Base-by-base conservation (phyloP, 2,113 vertebrate genomes). In the Sinocyclocheilus rhinocerous region DNA sequence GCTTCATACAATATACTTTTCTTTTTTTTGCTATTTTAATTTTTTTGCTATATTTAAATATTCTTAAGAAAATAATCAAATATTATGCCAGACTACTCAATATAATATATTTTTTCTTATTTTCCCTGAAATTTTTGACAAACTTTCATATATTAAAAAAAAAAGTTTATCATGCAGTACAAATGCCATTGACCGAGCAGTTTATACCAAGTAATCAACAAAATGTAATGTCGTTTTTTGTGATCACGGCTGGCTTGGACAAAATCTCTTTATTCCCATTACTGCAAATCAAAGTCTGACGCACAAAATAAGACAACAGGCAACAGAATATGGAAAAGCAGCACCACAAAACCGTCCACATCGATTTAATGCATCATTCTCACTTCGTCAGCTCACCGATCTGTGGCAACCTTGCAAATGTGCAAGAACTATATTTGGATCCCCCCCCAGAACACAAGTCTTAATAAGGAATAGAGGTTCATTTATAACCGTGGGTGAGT, bases 381-480 rank as follows among this genome's bases (percentile, higher is more conserved):
- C 81, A 29, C 20, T 67, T 84, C 22, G 50, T 52, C 65, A 65
- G 67, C 42, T 63, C n/a, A 80, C 39, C 70, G 72, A 75, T 82
- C 78, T 50, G 36, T 77, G 86, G 18, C 76, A 86, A 57, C 69
- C 80, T 85, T 79, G 57, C 85, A 61, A 65, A 73, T 55, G 75
- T 76, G 67, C 81, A 33, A 63, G 55, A 78, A 50, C 63, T 87
- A 65, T 83, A 84, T 87, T 84, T 84, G 72, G 75, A 77, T 84
- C 50, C 67, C 69, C 42, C 65, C 13, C 22, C 77, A 82, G 87
- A 80, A 87, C 84, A 81, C 67, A 61, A 63, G 79, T 69, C 69
- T 88, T 78, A 88, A 87, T 89, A 87, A 89, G 81, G 45, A 84
- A 75, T 59, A 78, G 77, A 76, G 63, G 76, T 81, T 84, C 69